Base-by-base conservation (phyloP, 2,797 vertebrate species). In the Alcedo atthis region DNA sequence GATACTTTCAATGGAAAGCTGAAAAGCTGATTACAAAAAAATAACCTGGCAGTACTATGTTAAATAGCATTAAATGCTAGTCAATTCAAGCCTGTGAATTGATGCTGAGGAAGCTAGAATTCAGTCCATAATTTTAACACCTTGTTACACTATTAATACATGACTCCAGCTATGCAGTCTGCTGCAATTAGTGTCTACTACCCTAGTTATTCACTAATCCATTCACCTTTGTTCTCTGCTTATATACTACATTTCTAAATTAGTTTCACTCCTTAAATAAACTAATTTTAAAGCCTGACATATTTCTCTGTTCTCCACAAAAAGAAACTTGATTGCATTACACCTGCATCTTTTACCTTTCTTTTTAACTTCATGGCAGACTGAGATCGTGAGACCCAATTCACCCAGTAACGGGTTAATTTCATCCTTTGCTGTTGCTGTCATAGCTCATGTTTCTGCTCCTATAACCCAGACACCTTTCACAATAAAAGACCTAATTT, bases 11-110 rank as follows among this genome's bases (percentile, higher is more conserved):
- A 45, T 40, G 46, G 77, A 76, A 84, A 88, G 73, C 19, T 71
- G 74, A 90, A 85, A 76, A 79, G 25, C 45, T 45, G 48, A 64
- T 87, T 59, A 63, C 25, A 88, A 91, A 92, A 93, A 59, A 32
- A 33, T 81, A 79, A 66, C 2, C 2, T 66, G 20, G n/a, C 33
- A 69, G 69, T 42, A 53, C 9, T 59, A 40, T 55, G 48, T 40
- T 75, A 66, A 86, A 69, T 3, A 88, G 67, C 58, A 71, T 54
- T 73, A 82, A 81, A 79, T 22, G 18, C 59, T 5, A 70, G 64
- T 20, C 14, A 87, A 59, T 70, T 77, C 49, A 74, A 85, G 49
- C 5, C 75, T 58, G 69, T 53, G 0, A 83, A 79, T 16, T 53
- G 37, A 62, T 46, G 10, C 6, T 51, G 30, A 58, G 46, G 19